These are phyloP conservation scores for Apis dorsata DNA, from an alignment of 1,140 invertebrate species.

Conservation along the genomic window DNA sequence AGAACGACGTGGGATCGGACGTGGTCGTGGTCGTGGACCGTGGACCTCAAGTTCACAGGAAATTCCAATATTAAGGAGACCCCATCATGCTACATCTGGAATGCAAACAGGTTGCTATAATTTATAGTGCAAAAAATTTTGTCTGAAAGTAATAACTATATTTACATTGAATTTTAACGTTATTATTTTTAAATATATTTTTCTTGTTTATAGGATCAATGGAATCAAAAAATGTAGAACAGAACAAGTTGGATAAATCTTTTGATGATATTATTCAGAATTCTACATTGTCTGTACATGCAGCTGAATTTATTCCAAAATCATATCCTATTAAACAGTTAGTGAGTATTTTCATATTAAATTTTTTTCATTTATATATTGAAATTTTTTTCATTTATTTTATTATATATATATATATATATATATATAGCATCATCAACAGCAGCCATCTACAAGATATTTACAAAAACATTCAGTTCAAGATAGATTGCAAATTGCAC, in stretches of 20 bases:
- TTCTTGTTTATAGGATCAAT: conserved; percentile 1
- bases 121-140: neutral
- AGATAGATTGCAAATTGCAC: conserved; percentile 64
- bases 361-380: neutral
- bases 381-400: neutral
- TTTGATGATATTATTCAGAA: conserved; percentile 65
- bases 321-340: neutral
- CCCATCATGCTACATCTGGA: conserved; percentile 29
- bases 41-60: conserved; percentile 38
- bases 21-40: conserved; percentile 15
- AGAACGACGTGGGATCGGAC: conserved; percentile 4
- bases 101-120: conserved; percentile 28
- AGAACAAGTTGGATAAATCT: conserved; percentile 17
- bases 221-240: neutral
- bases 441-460: neutral
- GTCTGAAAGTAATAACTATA: neutral
- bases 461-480: conserved; percentile 57
- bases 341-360: conserved; percentile 1
- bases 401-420: no score
- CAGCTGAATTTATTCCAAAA: conserved; percentile 71
- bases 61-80: conserved; percentile 55
- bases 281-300: conserved; percentile 67
- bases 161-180: neutral
- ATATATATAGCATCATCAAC: neutral
- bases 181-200: neutral